Conservation (phyloP, 2,888 invertebrate species). For the Lasioglossum malachurum region DNA sequence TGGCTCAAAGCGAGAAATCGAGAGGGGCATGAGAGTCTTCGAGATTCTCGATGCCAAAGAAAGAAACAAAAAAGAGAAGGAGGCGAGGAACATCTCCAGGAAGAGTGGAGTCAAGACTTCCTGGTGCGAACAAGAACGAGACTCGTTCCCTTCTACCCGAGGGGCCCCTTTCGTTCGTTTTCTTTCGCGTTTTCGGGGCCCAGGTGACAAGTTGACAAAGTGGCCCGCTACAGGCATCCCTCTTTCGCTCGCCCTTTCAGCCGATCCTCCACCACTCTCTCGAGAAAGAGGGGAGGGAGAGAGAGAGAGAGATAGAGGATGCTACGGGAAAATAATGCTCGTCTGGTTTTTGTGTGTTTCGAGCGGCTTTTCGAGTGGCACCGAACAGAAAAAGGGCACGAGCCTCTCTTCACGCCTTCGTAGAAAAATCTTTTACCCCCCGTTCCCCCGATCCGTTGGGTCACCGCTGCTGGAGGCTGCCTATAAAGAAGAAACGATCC, state of each 20-base stretch:
- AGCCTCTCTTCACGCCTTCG: slow-evolving; percentile 80
- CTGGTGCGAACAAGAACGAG: slow-evolving; percentile 63
- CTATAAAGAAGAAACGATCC: slow-evolving; percentile 56
- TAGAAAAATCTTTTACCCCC: slow-evolving; percentile 65
- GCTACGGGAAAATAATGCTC: slow-evolving; percentile 66
- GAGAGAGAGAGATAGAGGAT: slow-evolving; percentile 20
- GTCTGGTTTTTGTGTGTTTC: slow-evolving; percentile 63
- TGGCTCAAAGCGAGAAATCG: not conserved
- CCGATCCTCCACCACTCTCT: slow-evolving; percentile 29
- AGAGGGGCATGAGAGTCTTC: not conserved
- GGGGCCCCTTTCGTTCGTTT: slow-evolving; percentile 60
- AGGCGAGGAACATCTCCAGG: slow-evolving; percentile 24
- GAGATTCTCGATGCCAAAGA: not conserved
- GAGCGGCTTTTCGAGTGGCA: slow-evolving; percentile 67
- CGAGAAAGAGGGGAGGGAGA: not conserved
- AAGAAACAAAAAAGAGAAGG: not conserved
- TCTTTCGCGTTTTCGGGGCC: slow-evolving; percentile 67
- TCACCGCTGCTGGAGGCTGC: not conserved
- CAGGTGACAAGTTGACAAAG: slow-evolving; percentile 82
- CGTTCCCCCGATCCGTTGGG: not conserved
- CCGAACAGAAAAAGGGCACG: slow-evolving; percentile 74
- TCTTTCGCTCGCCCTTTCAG: slow-evolving; percentile 51
- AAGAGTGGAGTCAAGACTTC: slow-evolving; percentile 54
- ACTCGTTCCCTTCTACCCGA: slow-evolving; percentile 49
- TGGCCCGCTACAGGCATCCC: slow-evolving; percentile 72